Percentiles rank a stretch among this genome's conserved stretches.
phyloP scores from a whole-genome alignment of 2,797 vertebrate genomes.

The Pogoniulus pusillus region DNA sequence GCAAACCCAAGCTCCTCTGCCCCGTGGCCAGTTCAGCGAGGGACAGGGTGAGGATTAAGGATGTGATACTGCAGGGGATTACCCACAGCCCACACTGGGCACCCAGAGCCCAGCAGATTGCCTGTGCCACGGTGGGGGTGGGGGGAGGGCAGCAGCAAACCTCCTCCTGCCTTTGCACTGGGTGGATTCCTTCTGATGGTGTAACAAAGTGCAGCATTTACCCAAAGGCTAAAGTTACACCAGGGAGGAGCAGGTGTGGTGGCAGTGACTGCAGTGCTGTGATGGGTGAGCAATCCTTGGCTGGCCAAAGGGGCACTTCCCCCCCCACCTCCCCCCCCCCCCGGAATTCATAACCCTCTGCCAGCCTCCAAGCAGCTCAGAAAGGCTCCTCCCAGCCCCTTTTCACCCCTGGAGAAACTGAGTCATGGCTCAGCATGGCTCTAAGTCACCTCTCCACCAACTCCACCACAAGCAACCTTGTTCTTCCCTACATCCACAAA shows the following conservation, averaged over 20 bases:
- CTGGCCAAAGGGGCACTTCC: not conserved
- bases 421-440: rapidly evolving
- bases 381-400: not conserved
- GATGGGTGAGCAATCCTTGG: not conserved
- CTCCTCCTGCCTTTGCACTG: not conserved
- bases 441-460: rapidly evolving
- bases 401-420: not conserved
- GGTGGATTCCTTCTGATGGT: not conserved
- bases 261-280: rapidly evolving
- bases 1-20: not conserved
- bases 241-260: rapidly evolving
- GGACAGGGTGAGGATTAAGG: constrained; percentile 22
- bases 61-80: not conserved
- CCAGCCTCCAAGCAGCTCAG: not conserved
- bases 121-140: not conserved
- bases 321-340: not conserved
- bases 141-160: not conserved
- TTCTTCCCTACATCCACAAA: no score
- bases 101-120: not conserved
- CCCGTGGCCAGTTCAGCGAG: not conserved
- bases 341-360: not conserved
- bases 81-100: not conserved
- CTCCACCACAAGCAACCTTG: not conserved
- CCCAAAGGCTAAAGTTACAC: not conserved
- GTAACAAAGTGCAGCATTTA: not conserved